phyloP scores from a whole-genome alignment of 2,797 vertebrate genomes.

The Ciconia nigra region DNA sequence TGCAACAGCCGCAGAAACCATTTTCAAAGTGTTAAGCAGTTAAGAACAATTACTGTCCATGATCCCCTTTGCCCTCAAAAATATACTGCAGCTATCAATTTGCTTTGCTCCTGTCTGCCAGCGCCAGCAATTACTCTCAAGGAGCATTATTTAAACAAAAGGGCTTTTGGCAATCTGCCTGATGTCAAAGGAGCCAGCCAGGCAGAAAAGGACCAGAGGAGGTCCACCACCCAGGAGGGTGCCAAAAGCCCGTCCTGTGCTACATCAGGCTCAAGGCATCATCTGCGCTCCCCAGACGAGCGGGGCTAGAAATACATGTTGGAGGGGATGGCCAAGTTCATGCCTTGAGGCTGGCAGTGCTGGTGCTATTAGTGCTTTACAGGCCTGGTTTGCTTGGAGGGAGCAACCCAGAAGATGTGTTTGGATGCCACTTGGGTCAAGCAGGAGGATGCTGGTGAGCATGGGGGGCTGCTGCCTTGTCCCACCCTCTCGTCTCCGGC shows the following conservation, averaged over 20 bases:
- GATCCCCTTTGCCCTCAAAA: neutral
- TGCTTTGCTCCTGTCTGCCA: neutral
- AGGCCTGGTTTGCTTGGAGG: neutral
- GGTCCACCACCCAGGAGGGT: neutral
- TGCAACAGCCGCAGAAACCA: neutral
- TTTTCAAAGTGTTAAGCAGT: neutral
- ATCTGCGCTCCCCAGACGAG: accelerated
- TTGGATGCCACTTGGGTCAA: neutral
- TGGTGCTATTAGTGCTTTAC: neutral
- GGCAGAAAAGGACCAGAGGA: neutral
- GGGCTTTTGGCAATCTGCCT: neutral
- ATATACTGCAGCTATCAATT: neutral
- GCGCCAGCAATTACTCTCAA: neutral
- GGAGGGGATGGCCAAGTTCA: neutral
- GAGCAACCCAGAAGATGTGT: neutral
- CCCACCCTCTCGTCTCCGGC: neutral
- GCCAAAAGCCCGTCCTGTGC: accelerated
- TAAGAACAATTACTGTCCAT: neutral
- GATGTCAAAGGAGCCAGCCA: neutral
- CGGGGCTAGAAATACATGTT: accelerated
- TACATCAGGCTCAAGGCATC: neutral
- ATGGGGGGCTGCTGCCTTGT: neutral
- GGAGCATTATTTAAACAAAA: neutral
- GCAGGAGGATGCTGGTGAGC: neutral
- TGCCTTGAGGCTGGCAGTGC: neutral